These are phyloP conservation scores for Contarinia nasturtii DNA, from an alignment of 1,140 invertebrate genomes.

Conservation along the genomic window DNA sequence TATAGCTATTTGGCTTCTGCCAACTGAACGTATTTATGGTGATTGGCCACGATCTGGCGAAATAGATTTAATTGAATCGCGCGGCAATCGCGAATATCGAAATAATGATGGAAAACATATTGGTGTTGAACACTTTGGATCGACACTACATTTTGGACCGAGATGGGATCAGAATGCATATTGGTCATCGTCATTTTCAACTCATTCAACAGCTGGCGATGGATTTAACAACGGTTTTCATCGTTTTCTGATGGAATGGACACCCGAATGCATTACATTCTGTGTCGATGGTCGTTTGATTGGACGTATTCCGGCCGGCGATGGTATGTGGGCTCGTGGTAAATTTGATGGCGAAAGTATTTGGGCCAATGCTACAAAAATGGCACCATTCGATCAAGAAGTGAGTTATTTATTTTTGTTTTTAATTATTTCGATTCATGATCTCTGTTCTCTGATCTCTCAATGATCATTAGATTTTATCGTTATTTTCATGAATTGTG, in stretches of 20 bases:
- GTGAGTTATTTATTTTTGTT: slow-evolving; percentile 15
- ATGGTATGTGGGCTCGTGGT: slow-evolving; percentile 25
- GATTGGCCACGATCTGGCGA: slow-evolving; percentile 8
- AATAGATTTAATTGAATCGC: slow-evolving; percentile 26
- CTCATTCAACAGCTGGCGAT: slow-evolving; percentile 10
- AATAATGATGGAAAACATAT: slow-evolving; percentile 19
- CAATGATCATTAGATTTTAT: too few relatives aligned
- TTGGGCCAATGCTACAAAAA: slow-evolving; percentile 24
- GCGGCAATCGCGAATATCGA: slow-evolving; percentile 30
- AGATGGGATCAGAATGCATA: slow-evolving; percentile 27
- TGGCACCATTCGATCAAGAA: slow-evolving; percentile 31
- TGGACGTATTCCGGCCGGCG: slow-evolving; percentile 17
- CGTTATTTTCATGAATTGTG: too few relatives aligned
- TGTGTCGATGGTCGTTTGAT: slow-evolving; percentile 25
- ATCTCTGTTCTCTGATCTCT: too few relatives aligned
- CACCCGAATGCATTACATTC: slow-evolving; percentile 24
- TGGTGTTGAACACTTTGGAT: slow-evolving; percentile 32
- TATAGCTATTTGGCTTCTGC: slow-evolving; percentile 14
- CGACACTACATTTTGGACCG: slow-evolving; percentile 40
- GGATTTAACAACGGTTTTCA: slow-evolving; percentile 29
- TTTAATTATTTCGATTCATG: too few relatives aligned
- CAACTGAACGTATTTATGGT: neutral
- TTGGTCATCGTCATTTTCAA: slow-evolving; percentile 16
- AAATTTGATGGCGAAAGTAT: slow-evolving; percentile 22
- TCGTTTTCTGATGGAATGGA: slow-evolving; percentile 29